phyloP scores from a whole-genome alignment of 2,888 invertebrate species.

The Cyaniris semiargus region DNA sequence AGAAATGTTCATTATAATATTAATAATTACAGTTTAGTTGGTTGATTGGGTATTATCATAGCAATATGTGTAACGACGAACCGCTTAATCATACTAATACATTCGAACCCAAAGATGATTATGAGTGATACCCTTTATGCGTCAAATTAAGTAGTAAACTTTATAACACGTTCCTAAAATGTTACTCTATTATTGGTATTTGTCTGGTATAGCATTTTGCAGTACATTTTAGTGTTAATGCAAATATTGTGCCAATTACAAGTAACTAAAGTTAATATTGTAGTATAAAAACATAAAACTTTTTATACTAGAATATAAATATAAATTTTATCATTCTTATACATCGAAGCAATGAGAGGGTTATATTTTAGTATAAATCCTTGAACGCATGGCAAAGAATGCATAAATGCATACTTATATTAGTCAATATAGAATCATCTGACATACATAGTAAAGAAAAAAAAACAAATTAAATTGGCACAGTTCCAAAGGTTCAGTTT shows the following conservation, averaged over 20 bases:
- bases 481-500: conserved; percentile 27
- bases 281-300: too few species aligned
- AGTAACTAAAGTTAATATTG: too few species aligned
- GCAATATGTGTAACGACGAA: conserved; percentile 27
- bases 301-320: too few species aligned
- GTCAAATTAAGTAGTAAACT: background rate
- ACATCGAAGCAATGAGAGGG: background rate
- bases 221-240: too few species aligned
- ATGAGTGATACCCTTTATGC: background rate
- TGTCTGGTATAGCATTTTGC: too few species aligned
- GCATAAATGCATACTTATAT: conserved; percentile 22
- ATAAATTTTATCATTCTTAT: background rate
- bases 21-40: conserved; percentile 1
- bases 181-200: too few species aligned
- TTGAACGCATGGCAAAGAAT: background rate
- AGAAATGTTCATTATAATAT: conserved; percentile 8
- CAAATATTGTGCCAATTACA: too few species aligned
- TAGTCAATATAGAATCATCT: background rate
- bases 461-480: conserved; percentile 29
- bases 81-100: background rate
- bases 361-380: background rate
- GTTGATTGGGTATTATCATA: background rate
- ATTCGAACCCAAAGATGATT: too few species aligned
- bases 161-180: background rate
- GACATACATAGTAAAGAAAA: conserved; percentile 15